Evolutionary conservation across 2,888 invertebrate genomes (phyloP).

Genomic region (Hydroisotoma schaefferi): DNA sequence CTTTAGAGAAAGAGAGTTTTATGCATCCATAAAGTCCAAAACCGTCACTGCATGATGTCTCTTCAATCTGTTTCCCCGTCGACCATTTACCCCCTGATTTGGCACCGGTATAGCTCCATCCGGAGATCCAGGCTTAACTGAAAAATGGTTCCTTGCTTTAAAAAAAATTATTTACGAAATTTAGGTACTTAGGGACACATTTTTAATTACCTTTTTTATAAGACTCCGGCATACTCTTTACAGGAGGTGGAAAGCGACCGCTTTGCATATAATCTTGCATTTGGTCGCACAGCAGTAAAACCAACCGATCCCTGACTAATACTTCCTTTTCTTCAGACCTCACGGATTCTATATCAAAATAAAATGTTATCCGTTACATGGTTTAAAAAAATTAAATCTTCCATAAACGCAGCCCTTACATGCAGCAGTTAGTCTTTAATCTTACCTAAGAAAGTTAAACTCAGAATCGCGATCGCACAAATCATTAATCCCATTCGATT

Average conservation of each 20-base stretch:
- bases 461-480: too few species aligned
- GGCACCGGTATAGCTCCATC: slow-evolving; percentile 12
- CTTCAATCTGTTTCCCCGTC: not conserved
- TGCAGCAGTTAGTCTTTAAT: too few species aligned
- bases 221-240: slow-evolving; percentile 33
- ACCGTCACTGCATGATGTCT: not conserved
- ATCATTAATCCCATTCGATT: too few species aligned
- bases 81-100: not conserved
- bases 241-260: slow-evolving; percentile 19
- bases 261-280: slow-evolving; percentile 19
- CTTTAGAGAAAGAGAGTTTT: not conserved
- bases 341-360: not conserved
- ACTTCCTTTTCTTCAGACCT: slow-evolving; percentile 27
- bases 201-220: slow-evolving; percentile 30
- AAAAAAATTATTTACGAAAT: not conserved
- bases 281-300: slow-evolving; percentile 34
- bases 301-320: slow-evolving; percentile 29
- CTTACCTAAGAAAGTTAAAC: too few species aligned
- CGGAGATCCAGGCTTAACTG: slow-evolving; percentile 25
- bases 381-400: too few species aligned
- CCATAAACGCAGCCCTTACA: too few species aligned
- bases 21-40: not conserved
- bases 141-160: not conserved
- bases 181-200: not conserved
- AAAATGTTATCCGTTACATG: too few species aligned